These are phyloP conservation scores for Trichonephila clavata DNA, from an alignment of 1,140 invertebrate species.

Conservation along the genomic window DNA sequence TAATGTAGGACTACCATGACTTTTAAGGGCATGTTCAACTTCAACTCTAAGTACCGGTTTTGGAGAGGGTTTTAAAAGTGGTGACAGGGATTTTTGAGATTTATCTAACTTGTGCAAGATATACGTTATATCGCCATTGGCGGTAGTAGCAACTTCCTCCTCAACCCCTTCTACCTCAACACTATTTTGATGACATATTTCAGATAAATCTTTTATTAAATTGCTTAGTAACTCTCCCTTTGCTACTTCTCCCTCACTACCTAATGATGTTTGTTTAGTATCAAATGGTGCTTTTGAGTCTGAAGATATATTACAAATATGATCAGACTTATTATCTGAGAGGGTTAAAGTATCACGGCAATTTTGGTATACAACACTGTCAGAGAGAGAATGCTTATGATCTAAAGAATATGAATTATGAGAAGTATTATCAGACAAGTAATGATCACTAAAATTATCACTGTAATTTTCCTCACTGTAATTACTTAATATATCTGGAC, in stretches of 20 bases:
- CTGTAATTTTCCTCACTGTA: conserved; percentile 79
- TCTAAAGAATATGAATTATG: conserved; percentile 81
- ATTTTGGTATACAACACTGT: conserved; percentile 76
- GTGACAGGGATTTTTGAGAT: conserved; percentile 61
- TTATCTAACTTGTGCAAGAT: conserved; percentile 80
- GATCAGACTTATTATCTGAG: conserved; percentile 72
- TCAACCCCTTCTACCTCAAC: conserved; percentile 72
- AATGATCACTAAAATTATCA: conserved; percentile 75
- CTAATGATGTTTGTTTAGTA: conserved; percentile 74
- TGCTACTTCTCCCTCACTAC: conserved; percentile 77
- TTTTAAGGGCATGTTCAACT: conserved; percentile 73
- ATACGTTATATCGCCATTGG: conserved; percentile 82
- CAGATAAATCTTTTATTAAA: conserved; percentile 72
- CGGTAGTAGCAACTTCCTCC: conserved; percentile 78
- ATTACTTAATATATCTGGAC: conserved; percentile 80
- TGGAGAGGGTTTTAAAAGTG: conserved; percentile 29
- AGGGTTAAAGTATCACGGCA: conserved; percentile 68
- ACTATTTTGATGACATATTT: conserved; percentile 72
- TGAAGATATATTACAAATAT: conserved; percentile 70
- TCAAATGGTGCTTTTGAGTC: conserved; percentile 77
- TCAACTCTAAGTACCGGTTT: conserved; percentile 75
- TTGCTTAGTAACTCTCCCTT: conserved; percentile 69
- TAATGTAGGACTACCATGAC: conserved; percentile 76
- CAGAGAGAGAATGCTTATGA: conserved; percentile 77
- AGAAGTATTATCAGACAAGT: conserved; percentile 79